Base-by-base conservation (phyloP, 2,797 vertebrate species). In the Coluber constrictor region DNA sequence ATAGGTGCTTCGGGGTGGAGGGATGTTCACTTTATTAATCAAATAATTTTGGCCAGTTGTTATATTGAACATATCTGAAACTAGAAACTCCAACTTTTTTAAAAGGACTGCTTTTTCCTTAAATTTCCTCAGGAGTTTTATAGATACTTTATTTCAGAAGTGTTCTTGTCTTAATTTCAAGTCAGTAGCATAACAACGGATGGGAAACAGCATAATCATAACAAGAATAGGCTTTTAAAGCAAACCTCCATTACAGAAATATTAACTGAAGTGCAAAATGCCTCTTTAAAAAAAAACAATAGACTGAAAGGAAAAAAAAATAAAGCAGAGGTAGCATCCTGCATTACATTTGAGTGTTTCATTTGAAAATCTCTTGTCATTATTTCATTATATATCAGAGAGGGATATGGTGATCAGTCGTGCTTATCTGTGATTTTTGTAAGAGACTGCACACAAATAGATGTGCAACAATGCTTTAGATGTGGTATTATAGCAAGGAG, bases 361-460 rank as follows among this genome's bases (percentile, higher is more conserved):
- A 88, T n/a, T 92, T 95, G 63, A 91, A 88, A 96, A 95, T 87
- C 94, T 93, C 89, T 95, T 79, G 54, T 87, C 91, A 91, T 93
- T 94, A 90, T 92, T 91, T 61, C 79, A 91, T 93, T 91, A 70
- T 57, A 92, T 88, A 93, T 74, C 94, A 95, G 94, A 93, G 95
- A 92, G 92, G 92, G 20, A 95, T 94, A 43, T 70, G 90, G 91
- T 79, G 57, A 90, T 90, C 94, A 86, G 27, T 32, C 86, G 94
- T 90, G 87, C 61, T 18, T 92, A 94, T 95, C 91, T 87, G 70
- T 93, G 91, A 86, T 94, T 91, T 93, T 92, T 90, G 96, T 93
- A 92, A 94, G 94, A 94, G 8, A 57, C 90, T 91, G 10, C 3
- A 29, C 88, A 86, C 87, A 90, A 90, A 90, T 83, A 92, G 92